Percentiles rank a stretch among this genome's conserved stretches.
phyloP scores from a whole-genome alignment of 2,113 vertebrate genomes.

The Oreotrochilus melanogaster region DNA sequence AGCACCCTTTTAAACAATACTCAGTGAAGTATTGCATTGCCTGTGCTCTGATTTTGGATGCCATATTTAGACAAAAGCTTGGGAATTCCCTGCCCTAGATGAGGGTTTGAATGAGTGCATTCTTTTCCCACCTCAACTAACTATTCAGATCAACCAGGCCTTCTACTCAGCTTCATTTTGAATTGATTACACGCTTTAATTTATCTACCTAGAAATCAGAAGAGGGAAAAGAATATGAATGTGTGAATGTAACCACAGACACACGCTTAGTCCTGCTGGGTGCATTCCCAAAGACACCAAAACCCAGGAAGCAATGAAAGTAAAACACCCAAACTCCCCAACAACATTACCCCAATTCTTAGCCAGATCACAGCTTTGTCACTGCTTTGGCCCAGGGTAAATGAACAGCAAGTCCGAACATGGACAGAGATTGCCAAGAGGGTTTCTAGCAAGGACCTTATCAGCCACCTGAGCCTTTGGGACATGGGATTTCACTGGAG shows the following conservation, averaged over 20 bases:
- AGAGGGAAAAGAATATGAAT: neutral
- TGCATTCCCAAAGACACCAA: neutral
- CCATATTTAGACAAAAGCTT: conserved; percentile 83
- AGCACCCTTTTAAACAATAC: conserved; percentile 75
- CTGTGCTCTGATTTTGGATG: conserved; percentile 26
- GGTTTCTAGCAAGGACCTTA: neutral
- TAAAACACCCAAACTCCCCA: neutral
- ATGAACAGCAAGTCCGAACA: neutral
- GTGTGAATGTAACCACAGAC: neutral
- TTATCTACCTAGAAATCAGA: neutral
- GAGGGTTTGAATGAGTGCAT: neutral
- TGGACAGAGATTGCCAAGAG: rapidly evolving
- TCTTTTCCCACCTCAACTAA: conserved; percentile 3
- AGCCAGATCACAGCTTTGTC: neutral
- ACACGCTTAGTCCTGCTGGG: neutral
- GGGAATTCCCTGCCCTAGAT: conserved; percentile 73
- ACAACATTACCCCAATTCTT: rapidly evolving
- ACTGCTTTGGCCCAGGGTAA: neutral
- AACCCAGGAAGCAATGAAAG: neutral
- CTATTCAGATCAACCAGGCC: neutral
- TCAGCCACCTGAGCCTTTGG: neutral
- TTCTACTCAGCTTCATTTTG: neutral
- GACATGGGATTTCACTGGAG: neutral
- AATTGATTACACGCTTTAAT: neutral
- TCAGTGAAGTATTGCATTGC: conserved; percentile 57